Conservation (phyloP, 2,888 invertebrate genomes). For the Ectemnius cavifrons region DNA sequence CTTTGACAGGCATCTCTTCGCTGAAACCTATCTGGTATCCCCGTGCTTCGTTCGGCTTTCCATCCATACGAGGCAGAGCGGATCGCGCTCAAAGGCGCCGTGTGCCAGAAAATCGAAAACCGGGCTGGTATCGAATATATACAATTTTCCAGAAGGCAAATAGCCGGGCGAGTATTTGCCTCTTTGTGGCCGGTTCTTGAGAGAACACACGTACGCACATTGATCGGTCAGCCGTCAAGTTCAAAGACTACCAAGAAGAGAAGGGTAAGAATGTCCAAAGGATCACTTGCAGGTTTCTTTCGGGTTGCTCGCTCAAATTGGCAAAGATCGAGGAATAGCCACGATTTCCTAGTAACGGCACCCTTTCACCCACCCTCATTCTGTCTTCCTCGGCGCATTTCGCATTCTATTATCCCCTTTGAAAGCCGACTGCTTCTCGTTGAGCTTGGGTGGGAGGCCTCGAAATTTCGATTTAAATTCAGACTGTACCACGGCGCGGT, state of each 20-base stretch:
- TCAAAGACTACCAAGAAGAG: not conserved
- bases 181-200: constrained; percentile 32
- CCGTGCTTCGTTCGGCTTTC: constrained; percentile 15
- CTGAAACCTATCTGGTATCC: constrained; percentile 14
- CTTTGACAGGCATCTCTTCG: constrained; percentile 36
- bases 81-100: not conserved
- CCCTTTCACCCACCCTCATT: too few relatives aligned
- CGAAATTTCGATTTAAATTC: too few relatives aligned
- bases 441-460: too few relatives aligned
- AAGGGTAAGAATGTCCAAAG: constrained; percentile 24
- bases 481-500: too few relatives aligned
- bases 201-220: constrained; percentile 4
- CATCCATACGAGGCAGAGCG: constrained; percentile 9
- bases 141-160: constrained; percentile 23
- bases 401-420: constrained; percentile 45
- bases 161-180: constrained; percentile 23
- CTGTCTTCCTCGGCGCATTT: constrained; percentile 15
- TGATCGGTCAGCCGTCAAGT: not conserved
- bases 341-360: not conserved
- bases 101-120: not conserved
- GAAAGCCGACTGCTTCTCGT: not conserved
- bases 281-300: constrained; percentile 32
- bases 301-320: constrained; percentile 29
- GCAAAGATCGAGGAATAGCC: constrained; percentile 9
- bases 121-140: constrained; percentile 27